Percentiles rank a stretch among this genome's conserved stretches.
Evolutionary conservation across 35 echinoderm and acorn worm species (phyloP).

Genomic region (Heliocidaris erythrogramma): DNA sequence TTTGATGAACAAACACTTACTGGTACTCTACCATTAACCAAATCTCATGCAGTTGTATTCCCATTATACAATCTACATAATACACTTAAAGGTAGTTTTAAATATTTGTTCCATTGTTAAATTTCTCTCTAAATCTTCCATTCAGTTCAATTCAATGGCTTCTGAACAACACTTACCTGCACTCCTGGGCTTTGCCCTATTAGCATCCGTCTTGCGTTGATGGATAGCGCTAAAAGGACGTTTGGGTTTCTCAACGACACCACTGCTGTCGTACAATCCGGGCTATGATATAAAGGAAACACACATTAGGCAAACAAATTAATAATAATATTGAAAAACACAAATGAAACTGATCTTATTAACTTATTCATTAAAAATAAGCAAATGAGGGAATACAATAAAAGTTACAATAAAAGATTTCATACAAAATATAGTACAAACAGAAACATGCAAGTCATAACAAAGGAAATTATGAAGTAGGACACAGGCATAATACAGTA

Average conservation of each 20-base stretch:
- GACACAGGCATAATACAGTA: no score
- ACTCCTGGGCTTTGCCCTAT: conserved; percentile 79
- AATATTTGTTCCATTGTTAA: no score
- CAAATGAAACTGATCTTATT: background rate
- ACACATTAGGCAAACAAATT: background rate
- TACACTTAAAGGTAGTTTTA: no score
- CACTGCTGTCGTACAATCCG: conserved; percentile 65
- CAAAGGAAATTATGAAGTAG: no score
- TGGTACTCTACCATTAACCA: no score
- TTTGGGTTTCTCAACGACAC: conserved; percentile 65
- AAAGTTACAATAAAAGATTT: background rate
- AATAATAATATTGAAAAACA: background rate
- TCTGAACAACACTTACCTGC: conserved; percentile 63
- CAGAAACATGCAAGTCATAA: no score
- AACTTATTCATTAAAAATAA: background rate
- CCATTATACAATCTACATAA: no score
- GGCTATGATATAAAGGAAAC: conserved; percentile 59
- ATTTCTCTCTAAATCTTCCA: no score
- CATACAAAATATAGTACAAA: background rate
- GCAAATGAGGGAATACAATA: background rate
- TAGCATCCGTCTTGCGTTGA: conserved; percentile 64
- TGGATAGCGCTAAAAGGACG: conserved; percentile 83
- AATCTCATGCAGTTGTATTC: no score
- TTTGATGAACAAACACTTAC: no score
- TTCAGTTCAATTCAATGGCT: background rate